Base-by-base conservation (phyloP, 2,113 vertebrate species). In the Antigone vipio region DNA sequence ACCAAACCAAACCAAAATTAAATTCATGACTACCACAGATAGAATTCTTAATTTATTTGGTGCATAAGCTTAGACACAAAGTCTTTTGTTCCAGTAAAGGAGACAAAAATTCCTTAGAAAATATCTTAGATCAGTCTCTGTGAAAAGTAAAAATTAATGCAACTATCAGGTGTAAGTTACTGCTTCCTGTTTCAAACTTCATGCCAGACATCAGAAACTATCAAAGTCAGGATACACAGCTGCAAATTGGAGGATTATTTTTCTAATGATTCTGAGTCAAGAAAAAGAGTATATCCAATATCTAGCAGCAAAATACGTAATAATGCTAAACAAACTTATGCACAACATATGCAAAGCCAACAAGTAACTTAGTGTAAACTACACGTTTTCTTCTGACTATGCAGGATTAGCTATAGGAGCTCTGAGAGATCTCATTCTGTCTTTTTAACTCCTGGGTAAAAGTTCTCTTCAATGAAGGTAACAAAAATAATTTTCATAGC, bases 321-420 rank as follows among this genome's bases (percentile, higher is more conserved):
- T 20, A 59, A 79, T 23, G 5, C 17, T 55, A 75, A 90, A 90
- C 56, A n/a, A 69, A 62, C 6, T 34, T 15, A 47, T 2, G 13
- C 4, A 42, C 3, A 78, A 35, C 8, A 56, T 18, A 71, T 8
- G 5, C 10, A 69, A 80, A 12, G 7, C 8, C 24, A 71, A n/a
- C 3, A 13, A 24, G 23, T 40, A 87, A 80, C 53, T 50, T 38
- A 52, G 9, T 1, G 2, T 19, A 84, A 71, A 87, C 62, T 24
- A 55, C 0, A 1, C 22, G 6, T 15, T 23, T 81, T 76, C 21
- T 80, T 53, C 42, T 71, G 8, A 81, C 3, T 24, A 21, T 0
- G 0, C 2, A 21, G 9, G 5, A 88, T 56, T 34, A 79, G 12
- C 12, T 32, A 32, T 0, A 49, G 38, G 45, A 56, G 29, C 9